phyloP scores from a whole-genome alignment of 2,888 invertebrate species.

The Hemaris fuciformis region DNA sequence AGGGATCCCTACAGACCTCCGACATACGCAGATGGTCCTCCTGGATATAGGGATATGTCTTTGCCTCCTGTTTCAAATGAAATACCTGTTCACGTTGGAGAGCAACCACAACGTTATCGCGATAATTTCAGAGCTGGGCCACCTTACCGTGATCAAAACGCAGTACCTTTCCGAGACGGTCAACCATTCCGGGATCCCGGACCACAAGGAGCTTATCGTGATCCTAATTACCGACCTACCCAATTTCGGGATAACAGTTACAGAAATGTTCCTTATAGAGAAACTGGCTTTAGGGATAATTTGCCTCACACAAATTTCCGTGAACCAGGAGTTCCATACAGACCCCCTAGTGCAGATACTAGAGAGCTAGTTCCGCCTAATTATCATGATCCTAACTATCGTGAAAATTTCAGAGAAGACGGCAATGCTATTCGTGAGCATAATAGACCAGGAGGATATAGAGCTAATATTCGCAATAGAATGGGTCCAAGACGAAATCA shows the following conservation, averaged over 20 bases:
- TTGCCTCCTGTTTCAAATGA: conserved; percentile 54
- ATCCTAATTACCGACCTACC: conserved; percentile 59
- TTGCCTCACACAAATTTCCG: conserved; percentile 59
- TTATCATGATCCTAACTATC: conserved; percentile 65
- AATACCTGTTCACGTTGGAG: conserved; percentile 69
- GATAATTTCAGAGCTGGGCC: conserved; percentile 66
- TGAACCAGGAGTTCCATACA: conserved; percentile 56
- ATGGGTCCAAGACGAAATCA: conserved; percentile 62
- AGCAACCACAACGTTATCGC: conserved; percentile 57
- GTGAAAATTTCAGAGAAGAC: conserved; percentile 67
- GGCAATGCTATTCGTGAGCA: conserved; percentile 53
- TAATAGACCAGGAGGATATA: conserved; percentile 54
- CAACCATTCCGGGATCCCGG: conserved; percentile 59
- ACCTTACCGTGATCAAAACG: conserved; percentile 62
- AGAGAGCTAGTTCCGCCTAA: conserved; percentile 55
- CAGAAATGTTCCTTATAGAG: conserved; percentile 63
- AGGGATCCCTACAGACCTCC: conserved; percentile 65
- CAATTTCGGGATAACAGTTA: conserved; percentile 61
- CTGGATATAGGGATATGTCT: conserved; percentile 55
- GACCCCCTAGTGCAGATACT: conserved; percentile 65
- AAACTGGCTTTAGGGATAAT: conserved; percentile 63
- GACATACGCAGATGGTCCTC: conserved; percentile 57
- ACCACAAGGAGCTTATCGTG: conserved; percentile 52
- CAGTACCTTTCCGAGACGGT: conserved; percentile 60
- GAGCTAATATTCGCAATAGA: conserved; percentile 53